phyloP scores from a whole-genome alignment of 2,797 vertebrate species.

The Etheostoma nigrum region DNA sequence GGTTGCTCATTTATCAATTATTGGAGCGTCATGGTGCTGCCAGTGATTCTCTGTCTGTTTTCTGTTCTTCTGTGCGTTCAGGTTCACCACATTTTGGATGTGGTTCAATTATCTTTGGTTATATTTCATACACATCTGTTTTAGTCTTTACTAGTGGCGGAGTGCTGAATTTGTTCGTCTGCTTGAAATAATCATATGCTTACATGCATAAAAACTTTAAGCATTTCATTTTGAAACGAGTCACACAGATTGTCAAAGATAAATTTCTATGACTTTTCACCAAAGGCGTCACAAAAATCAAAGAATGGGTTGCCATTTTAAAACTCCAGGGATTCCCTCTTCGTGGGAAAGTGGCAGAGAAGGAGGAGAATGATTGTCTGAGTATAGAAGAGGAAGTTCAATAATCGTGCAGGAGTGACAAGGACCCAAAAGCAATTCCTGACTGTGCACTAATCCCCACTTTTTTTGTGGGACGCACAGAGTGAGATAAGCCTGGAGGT shows the following conservation, averaged over 20 bases:
- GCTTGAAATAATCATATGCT: too few relatives aligned
- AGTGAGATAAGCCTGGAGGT: constrained; percentile 81
- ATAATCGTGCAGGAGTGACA: constrained; percentile 78
- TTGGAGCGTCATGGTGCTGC: constrained; percentile 4
- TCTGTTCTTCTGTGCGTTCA: constrained; percentile 24
- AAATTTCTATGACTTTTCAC: constrained; percentile 8
- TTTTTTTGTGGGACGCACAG: constrained; percentile 59
- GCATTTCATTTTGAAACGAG: neutral
- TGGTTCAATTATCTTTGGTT: constrained; percentile 10
- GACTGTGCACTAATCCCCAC: constrained; percentile 82
- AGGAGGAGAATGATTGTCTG: constrained; percentile 69
- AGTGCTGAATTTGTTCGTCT: too few relatives aligned
- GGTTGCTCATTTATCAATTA: constrained; percentile 22
- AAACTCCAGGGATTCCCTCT: constrained; percentile 72
- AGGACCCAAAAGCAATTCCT: constrained; percentile 83
- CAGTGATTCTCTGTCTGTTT: neutral
- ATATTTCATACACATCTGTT: too few relatives aligned
- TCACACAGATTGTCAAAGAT: neutral
- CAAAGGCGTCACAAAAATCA: constrained; percentile 51
- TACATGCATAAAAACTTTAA: neutral
- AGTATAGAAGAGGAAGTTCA: constrained; percentile 64
- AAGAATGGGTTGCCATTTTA: constrained; percentile 30
- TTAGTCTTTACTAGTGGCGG: too few relatives aligned
- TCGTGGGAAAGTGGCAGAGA: constrained; percentile 60
- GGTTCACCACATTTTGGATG: constrained; percentile 17